phyloP scores from a whole-genome alignment of 2,113 vertebrate species.

The Synchiropus splendidus region DNA sequence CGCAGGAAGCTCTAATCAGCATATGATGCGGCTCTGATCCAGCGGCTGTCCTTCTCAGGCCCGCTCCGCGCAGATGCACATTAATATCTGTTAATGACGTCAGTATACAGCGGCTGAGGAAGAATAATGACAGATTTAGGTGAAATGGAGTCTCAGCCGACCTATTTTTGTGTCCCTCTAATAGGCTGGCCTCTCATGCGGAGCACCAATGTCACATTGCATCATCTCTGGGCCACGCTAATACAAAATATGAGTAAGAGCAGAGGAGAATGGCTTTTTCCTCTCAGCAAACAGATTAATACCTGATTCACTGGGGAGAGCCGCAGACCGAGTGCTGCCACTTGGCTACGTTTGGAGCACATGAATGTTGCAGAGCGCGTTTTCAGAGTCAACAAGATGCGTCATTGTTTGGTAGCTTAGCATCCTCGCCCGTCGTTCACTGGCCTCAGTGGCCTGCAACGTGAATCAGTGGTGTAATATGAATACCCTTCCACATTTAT shows the following conservation, averaged over 20 bases:
- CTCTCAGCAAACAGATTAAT: conserved; percentile 58
- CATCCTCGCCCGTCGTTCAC: conserved; percentile 13
- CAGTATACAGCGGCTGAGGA: too few species aligned
- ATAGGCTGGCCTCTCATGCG: conserved; percentile 39
- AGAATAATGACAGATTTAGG: too few species aligned
- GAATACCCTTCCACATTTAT: too few species aligned
- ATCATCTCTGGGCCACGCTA: conserved; percentile 43
- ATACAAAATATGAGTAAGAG: conserved; percentile 48
- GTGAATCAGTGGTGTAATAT: too few species aligned
- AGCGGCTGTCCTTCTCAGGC: conserved; percentile 11
- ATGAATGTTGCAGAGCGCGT: conserved; percentile 15
- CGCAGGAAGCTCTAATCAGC: conserved; percentile 22
- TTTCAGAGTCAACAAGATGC: conserved; percentile 5
- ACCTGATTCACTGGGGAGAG: conserved; percentile 51
- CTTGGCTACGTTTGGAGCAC: conserved; percentile 45
- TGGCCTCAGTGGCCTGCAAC: conserved; percentile 13
- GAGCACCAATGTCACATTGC: conserved; percentile 44
- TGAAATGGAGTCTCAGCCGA: conserved; percentile 7
- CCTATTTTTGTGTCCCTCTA: conserved; percentile 21
- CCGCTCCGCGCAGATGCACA: too few species aligned
- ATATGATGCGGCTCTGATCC: conserved; percentile 5
- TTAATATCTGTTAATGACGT: too few species aligned
- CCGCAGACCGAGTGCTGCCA: conserved; percentile 45
- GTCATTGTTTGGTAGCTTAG: too few species aligned
- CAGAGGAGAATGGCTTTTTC: conserved; percentile 31